phyloP scores from a whole-genome alignment of 2,113 vertebrate genomes.

The Phycodurus eques region DNA sequence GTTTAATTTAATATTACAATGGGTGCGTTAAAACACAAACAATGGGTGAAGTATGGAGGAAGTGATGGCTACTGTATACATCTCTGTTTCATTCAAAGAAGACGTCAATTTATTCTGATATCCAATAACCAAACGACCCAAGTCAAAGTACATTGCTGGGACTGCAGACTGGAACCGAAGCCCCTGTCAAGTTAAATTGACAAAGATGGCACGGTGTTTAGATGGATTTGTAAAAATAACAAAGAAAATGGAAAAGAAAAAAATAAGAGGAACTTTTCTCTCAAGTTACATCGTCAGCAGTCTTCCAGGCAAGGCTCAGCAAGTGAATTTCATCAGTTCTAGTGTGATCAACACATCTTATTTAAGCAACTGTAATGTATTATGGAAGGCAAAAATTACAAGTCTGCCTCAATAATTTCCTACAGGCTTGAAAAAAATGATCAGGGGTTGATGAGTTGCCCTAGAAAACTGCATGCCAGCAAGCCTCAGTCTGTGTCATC shows the following conservation, averaged over 20 bases:
- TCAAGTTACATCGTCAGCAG: constrained; percentile 47
- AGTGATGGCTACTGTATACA: constrained; percentile 73
- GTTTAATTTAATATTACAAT: neutral
- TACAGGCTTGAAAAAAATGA: neutral
- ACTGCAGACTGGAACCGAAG: constrained; percentile 21
- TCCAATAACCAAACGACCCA: neutral
- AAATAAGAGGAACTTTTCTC: constrained; percentile 17
- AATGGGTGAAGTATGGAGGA: constrained; percentile 33
- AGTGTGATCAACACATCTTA: neutral
- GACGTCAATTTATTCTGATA: neutral
- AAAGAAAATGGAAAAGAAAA: neutral
- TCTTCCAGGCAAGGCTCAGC: constrained; percentile 56
- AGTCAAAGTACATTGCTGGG: constrained; percentile 2
- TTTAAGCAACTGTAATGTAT: neutral
- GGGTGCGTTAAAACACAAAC: constrained; percentile 10
- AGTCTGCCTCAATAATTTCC: constrained; percentile 4
- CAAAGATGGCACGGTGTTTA: constrained; percentile 65
- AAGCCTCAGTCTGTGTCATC: constrained; percentile 46
- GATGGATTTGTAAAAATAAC: constrained; percentile 29
- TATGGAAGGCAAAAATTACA: neutral
- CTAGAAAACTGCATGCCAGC: constrained; percentile 58
- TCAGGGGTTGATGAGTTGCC: constrained; percentile 26
- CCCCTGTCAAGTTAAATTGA: constrained; percentile 27
- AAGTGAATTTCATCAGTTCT: constrained; percentile 6
- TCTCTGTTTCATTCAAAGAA: constrained; percentile 64